phyloP scores from a whole-genome alignment of 2,888 invertebrate genomes.

The Griposia aprilina region DNA sequence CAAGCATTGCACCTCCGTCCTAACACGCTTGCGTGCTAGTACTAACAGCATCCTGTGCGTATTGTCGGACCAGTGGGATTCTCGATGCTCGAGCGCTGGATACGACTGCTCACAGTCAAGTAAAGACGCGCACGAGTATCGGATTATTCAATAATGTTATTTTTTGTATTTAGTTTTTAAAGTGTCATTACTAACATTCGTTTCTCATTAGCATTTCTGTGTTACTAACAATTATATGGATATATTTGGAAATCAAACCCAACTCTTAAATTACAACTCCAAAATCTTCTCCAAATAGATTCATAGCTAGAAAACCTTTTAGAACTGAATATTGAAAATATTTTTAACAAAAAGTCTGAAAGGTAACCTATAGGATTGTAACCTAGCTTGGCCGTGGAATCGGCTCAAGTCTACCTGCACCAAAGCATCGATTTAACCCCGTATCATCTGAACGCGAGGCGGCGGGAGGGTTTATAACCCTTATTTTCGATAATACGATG shows the following conservation, averaged over 20 bases:
- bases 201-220: too few species aligned
- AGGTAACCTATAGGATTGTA: conserved; percentile 45
- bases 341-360: conserved; percentile 29
- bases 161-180: too few species aligned
- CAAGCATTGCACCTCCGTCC: too few species aligned
- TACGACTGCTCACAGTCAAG: too few species aligned
- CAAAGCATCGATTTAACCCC: conserved; percentile 65
- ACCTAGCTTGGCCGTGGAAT: conserved; percentile 27
- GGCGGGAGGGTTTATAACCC: conserved; percentile 42
- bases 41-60: too few species aligned
- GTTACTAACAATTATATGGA: too few species aligned
- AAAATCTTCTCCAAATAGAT: neutral
- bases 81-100: too few species aligned
- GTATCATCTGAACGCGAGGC: conserved; percentile 51
- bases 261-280: neutral
- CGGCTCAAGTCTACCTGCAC: conserved; percentile 48
- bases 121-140: too few species aligned
- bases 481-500: conserved; percentile 50
- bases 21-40: too few species aligned
- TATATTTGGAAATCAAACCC: neutral
- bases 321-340: neutral
- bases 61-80: too few species aligned
- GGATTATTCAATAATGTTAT: too few species aligned
- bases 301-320: neutral
- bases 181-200: too few species aligned